These are phyloP conservation scores for Alethe diademata DNA, from an alignment of 2,113 vertebrate species.

Conservation along the genomic window DNA sequence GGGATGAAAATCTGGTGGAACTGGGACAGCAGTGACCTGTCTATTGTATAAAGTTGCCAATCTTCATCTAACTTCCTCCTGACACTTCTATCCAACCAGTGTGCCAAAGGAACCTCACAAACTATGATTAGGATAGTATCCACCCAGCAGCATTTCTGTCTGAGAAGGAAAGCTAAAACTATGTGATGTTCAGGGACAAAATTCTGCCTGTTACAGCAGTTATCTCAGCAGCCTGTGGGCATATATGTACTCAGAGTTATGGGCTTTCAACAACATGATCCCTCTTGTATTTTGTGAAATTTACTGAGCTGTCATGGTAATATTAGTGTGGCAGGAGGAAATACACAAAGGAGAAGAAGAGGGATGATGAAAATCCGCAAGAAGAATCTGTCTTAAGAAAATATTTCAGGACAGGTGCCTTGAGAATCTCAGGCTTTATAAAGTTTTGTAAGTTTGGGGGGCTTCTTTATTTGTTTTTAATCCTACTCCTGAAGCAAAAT, in stretches of 20 bases:
- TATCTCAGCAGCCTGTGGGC: slow-evolving; percentile 33
- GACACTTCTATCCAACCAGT: neutral
- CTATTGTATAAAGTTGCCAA: neutral
- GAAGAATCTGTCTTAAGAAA: slow-evolving; percentile 13
- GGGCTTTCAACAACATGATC: slow-evolving; percentile 39
- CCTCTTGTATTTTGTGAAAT: slow-evolving; percentile 46
- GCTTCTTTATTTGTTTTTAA: slow-evolving; percentile 32
- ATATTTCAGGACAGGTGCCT: neutral
- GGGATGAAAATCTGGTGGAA: neutral
- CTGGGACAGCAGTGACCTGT: neutral
- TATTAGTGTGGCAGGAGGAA: slow-evolving; percentile 13
- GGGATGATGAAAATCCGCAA: neutral
- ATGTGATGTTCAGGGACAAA: neutral
- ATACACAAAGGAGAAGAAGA: neutral
- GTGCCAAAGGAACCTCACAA: neutral
- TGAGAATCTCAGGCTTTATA: neutral
- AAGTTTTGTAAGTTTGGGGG: neutral
- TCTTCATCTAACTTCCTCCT: neutral
- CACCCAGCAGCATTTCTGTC: neutral
- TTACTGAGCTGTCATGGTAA: slow-evolving; percentile 21
- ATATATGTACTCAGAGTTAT: slow-evolving; percentile 13
- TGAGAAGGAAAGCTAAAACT: neutral
- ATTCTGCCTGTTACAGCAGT: slow-evolving; percentile 5
- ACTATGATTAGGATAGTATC: neutral
- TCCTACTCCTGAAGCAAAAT: neutral